Evolutionary conservation across 2,113 vertebrate species (phyloP).

Genomic region (Petrocephalus zakoni): DNA sequence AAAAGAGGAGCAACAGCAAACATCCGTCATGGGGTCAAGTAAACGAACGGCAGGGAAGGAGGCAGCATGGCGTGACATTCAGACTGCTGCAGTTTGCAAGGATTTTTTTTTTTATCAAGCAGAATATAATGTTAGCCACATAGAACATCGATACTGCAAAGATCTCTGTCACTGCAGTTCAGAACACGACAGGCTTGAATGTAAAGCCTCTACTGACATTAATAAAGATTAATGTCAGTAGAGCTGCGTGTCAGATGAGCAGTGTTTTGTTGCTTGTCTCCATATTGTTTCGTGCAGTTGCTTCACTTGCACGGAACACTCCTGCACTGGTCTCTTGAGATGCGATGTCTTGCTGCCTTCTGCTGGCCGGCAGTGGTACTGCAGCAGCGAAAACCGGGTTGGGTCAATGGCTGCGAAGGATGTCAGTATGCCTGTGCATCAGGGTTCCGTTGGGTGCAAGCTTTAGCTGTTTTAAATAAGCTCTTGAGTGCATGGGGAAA

Average conservation of each 20-base stretch:
- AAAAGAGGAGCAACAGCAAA: background rate
- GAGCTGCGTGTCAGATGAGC: background rate
- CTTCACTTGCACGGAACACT: background rate
- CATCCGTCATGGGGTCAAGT: background rate
- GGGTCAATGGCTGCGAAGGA: background rate
- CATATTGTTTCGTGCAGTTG: background rate
- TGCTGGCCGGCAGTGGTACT: constrained; percentile 16
- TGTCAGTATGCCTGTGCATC: background rate
- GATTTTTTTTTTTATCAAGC: background rate
- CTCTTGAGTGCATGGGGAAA: background rate
- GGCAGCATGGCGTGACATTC: background rate
- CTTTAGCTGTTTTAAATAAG: background rate
- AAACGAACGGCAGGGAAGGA: background rate
- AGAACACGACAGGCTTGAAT: background rate
- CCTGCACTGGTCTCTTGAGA: background rate
- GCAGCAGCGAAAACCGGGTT: background rate
- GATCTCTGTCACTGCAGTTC: background rate
- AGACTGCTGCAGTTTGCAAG: background rate
- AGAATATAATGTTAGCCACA: background rate
- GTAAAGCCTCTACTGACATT: background rate
- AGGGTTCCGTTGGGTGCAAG: background rate
- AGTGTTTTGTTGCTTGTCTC: background rate
- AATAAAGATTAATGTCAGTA: background rate
- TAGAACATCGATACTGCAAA: background rate
- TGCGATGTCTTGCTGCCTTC: constrained; percentile 28